Base-by-base conservation (phyloP, 2,888 invertebrate genomes). In the Epirrhoe alternata region DNA sequence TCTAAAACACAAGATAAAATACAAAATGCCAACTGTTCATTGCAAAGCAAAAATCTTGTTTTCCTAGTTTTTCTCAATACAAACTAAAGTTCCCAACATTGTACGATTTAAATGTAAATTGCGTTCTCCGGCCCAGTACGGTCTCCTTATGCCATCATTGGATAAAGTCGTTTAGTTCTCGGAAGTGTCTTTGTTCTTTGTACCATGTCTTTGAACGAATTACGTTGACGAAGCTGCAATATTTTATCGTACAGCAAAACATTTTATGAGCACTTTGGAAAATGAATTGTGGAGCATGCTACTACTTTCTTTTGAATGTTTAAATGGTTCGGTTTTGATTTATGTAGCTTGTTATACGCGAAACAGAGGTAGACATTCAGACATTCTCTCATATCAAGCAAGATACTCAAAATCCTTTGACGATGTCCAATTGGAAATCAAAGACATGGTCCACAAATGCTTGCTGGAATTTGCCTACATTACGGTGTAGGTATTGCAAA, bases 71-170 rank as follows among this genome's bases (percentile, higher is more conserved):
- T 8, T 42, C 38, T 42, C 12, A 33, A 33, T 38, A 38, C 5
- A 42, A 42, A 42, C 38, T 42, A 12, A 42, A 12, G 38, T 12
- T 42, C 38, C 38, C 38, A 42, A 42, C 38, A 42, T 42, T 42
- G 38, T 12, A 42, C 38, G 38, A 42, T 42, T 42, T 42, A 42
- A 42, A 42, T 42, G 38, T 42, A 42, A 42, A 42, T 42, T 42
- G 38, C 38, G 12, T 12, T 42, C 38, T 42, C 35, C 35, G 35
- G 38, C 38, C 38, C 38, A 42, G 38, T 42, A 12, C 38, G 38
- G 12, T 42, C 12, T 42, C 38, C 10, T 38, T 38, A 45, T 5
- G 12, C 45, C 45, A 14, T 45, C n/a, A 14, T 45, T 45, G 2
- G 35, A 4, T 45, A 45, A 45, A 45, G 45, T 45, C 45, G 45